phyloP scores from a whole-genome alignment of 2,888 invertebrate genomes.

The Rugalucina vietnamica region DNA sequence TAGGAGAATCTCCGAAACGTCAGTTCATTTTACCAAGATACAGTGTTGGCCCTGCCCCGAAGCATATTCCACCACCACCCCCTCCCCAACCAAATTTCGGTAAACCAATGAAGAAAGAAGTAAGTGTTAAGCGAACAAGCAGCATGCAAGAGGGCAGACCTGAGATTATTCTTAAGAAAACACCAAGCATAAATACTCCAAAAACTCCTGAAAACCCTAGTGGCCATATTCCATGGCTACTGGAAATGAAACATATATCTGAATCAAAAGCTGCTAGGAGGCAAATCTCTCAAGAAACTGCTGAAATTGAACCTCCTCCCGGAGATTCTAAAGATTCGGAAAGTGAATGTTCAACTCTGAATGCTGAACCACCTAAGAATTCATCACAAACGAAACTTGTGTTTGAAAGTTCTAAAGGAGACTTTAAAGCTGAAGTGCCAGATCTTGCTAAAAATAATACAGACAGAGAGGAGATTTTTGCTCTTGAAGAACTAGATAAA shows the following conservation, averaged over 20 bases:
- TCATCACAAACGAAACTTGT: conserved; percentile 30
- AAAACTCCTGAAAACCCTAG: conserved; percentile 23
- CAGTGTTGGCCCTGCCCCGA: neutral
- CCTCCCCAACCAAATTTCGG: neutral
- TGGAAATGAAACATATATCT: conserved; percentile 64
- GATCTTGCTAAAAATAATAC: neutral
- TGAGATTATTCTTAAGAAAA: conserved; percentile 54
- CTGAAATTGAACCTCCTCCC: conserved; percentile 7
- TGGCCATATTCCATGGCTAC: conserved; percentile 59
- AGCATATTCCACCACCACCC: conserved; percentile 1
- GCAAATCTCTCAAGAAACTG: conserved; percentile 60
- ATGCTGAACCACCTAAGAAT: neutral
- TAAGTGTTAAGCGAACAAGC: conserved; percentile 40
- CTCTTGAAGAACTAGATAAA: neutral
- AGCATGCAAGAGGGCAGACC: conserved; percentile 54
- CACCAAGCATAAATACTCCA: conserved; percentile 46
- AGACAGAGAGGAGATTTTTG: neutral
- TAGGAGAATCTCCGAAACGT: conserved; percentile 59
- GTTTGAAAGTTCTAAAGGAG: conserved; percentile 44
- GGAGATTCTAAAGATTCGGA: conserved; percentile 25
- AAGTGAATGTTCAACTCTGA: conserved; percentile 12
- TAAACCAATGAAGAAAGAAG: neutral
- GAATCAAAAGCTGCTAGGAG: conserved; percentile 59
- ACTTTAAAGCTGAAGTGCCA: conserved; percentile 16
- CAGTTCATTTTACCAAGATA: conserved; percentile 48